Conservation (phyloP, 2,113 vertebrate genomes). For the Actenoides lindsayi region DNA sequence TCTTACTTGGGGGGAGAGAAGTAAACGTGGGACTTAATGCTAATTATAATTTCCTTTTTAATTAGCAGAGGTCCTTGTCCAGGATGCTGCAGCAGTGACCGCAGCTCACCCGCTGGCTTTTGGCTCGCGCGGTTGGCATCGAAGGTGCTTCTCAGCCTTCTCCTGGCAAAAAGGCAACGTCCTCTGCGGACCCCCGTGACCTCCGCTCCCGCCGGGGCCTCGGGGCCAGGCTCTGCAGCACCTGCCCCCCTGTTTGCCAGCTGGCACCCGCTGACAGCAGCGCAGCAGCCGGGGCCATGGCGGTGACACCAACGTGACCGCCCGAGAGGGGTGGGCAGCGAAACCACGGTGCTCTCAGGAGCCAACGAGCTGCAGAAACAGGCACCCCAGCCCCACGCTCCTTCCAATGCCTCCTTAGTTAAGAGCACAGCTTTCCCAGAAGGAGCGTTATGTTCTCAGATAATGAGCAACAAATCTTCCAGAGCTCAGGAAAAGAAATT, state of each 20-base stretch:
- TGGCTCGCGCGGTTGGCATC: not conserved
- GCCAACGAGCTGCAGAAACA: rapidly evolving
- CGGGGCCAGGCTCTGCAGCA: rapidly evolving
- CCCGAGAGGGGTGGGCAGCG: rapidly evolving
- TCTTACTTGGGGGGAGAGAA: not conserved
- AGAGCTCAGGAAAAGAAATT: not conserved
- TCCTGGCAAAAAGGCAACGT: not conserved
- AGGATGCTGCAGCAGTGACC: conserved; percentile 2
- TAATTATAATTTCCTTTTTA: conserved; percentile 48
- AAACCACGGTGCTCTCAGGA: not conserved
- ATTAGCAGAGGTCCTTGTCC: conserved; percentile 42
- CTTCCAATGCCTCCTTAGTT: not conserved
- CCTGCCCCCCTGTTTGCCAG: rapidly evolving
- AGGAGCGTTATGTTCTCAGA: not conserved
- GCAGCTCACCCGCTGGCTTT: not conserved
- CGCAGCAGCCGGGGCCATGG: rapidly evolving
- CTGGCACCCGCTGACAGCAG: not conserved
- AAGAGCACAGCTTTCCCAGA: not conserved
- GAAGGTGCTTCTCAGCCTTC: not conserved
- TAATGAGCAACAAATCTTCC: not conserved
- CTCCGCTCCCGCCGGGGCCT: not conserved
- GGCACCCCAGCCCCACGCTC: not conserved
- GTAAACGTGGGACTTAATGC: not conserved
- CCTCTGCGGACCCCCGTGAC: rapidly evolving
- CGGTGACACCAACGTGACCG: rapidly evolving